Base-by-base conservation (phyloP, 2,113 vertebrate species). In the Callithrix jacchus region DNA sequence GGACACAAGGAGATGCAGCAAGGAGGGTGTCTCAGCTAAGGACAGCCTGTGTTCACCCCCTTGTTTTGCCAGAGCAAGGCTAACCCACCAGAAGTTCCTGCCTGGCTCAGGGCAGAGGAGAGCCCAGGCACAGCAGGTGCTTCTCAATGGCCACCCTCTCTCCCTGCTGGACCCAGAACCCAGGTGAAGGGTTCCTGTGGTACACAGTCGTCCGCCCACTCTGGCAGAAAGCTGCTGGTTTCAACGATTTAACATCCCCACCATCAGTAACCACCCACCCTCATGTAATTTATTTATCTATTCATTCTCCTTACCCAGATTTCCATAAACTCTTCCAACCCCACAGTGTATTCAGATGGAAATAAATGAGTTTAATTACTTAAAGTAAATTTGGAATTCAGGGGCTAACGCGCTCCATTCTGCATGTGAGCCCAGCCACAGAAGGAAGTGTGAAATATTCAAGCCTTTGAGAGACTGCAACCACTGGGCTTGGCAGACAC, bases 311-410 rank as follows among this genome's bases (percentile, higher is more conserved):
- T 92, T 84, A 87, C 93, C 42, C 96, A 92, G 89, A 96, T 96
- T 91, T 94, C 93, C 93, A 87, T 96, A 97, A 96, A 96, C 58
- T 89, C 81, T 87, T 96, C 92, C 92, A 89, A 95, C 40, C 80
- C 94, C 71, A 68, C 49, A 30, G 81, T 88, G 93, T 95, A 96
- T 98, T 97, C 95, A 97, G 87, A 95, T 97, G 95, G 95, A 97
- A 98, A 98, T 97, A 97, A 98, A 97, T 87, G 95, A 85, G 89
- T 97, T 98, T 98, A 98, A 97, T 98, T 97, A 97, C 96, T 97
- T 96, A 94, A 97, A 96, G 94, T 95, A 93, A 96, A 97, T 97
- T 97, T 97, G 94, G 94, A 97, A 96, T 97, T 94, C 96, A 96
- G 93, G 54, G 97, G 84, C n/a, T 8, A 89, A 85, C 0, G 6